Conservation (phyloP, 2,888 invertebrate genomes). For the Macrosoma leucophasiata region DNA sequence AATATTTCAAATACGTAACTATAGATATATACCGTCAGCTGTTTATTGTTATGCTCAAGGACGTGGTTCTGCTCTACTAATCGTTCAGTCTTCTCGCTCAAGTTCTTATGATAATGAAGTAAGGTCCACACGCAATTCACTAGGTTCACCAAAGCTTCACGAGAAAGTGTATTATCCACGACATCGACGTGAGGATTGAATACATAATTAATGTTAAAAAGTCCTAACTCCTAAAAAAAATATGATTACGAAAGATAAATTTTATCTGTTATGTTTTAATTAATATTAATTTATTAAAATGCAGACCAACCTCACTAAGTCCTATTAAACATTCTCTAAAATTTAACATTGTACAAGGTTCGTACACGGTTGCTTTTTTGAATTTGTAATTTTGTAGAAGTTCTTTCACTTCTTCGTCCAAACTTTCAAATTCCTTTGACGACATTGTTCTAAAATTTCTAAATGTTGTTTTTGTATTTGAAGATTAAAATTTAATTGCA, state of each 20-base stretch:
- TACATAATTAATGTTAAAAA: constrained; percentile 51
- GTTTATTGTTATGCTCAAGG: constrained; percentile 55
- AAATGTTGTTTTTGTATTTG: too few species aligned
- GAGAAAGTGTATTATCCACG: constrained; percentile 34
- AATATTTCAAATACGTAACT: too few species aligned
- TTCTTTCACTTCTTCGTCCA: constrained; percentile 66
- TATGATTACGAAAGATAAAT: neutral
- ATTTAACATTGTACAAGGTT: constrained; percentile 58
- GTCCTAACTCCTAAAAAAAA: constrained; percentile 49
- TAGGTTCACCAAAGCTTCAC: constrained; percentile 52
- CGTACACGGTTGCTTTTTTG: constrained; percentile 56
- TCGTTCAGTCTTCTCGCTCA: constrained; percentile 41
- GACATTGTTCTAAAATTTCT: constrained; percentile 20
- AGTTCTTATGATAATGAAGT: constrained; percentile 50
- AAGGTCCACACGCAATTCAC: constrained; percentile 57
- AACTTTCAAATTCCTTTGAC: constrained; percentile 36
- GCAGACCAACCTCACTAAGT: constrained; percentile 46
- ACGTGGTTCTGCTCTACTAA: constrained; percentile 54
- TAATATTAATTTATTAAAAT: neutral
- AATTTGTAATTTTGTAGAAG: constrained; percentile 57
- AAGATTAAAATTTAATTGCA: too few species aligned
- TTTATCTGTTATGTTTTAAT: neutral
- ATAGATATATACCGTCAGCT: constrained; percentile 48
- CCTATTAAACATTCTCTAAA: constrained; percentile 61
- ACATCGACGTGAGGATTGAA: constrained; percentile 62